These are phyloP conservation scores for Pomatostomus ruficeps DNA, from an alignment of 2,113 vertebrate species.

Conservation along the genomic window DNA sequence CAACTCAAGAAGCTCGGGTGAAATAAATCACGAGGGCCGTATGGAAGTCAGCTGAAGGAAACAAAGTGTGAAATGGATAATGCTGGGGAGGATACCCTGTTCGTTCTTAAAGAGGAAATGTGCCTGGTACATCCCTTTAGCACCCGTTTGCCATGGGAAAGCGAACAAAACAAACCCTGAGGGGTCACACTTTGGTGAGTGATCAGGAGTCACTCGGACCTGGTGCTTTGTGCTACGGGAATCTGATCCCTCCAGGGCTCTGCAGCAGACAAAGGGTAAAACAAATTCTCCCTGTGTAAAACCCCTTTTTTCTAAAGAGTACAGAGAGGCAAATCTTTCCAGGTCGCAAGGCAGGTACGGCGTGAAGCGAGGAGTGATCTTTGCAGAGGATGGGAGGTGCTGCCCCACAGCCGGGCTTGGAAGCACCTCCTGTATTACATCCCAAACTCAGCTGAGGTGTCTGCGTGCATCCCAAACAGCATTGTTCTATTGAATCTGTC, in stretches of 20 bases:
- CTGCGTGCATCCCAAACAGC: neutral
- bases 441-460: neutral
- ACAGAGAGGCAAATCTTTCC: neutral
- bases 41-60: neutral
- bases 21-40: neutral
- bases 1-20: neutral
- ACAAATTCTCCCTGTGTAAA: neutral
- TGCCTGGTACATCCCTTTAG: neutral
- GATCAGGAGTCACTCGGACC: accelerated
- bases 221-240: neutral
- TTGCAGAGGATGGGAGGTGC: neutral
- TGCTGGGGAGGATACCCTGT: neutral
- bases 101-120: neutral
- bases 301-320: neutral
- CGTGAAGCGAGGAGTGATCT: neutral
- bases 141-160: neutral
- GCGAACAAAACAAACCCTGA: neutral
- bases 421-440: neutral
- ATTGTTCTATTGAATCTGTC: neutral
- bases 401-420: neutral
- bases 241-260: neutral
- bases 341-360: accelerated
- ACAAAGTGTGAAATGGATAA: neutral
- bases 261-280: neutral
- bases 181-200: neutral